A percentile compares a stretch with the other conserved stretches of the same genome.
These are phyloP conservation scores for Callyntrura guangdongensis DNA, from an alignment of 2,888 invertebrate genomes.

Conservation along the genomic window DNA sequence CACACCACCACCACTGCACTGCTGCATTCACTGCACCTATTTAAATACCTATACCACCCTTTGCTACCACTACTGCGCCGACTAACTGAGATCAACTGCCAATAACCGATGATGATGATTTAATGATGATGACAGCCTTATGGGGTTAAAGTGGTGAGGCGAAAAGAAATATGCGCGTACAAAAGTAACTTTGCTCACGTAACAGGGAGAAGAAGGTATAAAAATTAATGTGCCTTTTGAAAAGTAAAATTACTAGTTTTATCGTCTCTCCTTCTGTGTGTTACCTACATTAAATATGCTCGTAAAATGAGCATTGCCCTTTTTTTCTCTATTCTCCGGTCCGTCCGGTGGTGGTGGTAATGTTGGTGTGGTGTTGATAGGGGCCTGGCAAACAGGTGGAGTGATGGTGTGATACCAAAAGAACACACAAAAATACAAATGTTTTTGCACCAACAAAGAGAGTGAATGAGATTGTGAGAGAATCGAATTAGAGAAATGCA, in stretches of 20 bases:
- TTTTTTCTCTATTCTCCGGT: neutral
- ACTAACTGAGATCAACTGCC: neutral
- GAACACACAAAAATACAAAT: neutral
- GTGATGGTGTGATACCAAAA: conserved; percentile 15
- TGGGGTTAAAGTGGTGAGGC: no score
- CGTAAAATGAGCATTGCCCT: neutral
- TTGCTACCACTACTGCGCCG: neutral
- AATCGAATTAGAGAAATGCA: conserved; percentile 37
- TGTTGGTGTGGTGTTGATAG: conserved; percentile 15
- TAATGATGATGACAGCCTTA: neutral
- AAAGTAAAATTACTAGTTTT: conserved; percentile 33
- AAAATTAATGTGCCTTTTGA: conserved; percentile 29
- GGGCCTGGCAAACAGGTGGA: neutral
- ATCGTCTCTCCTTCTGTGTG: neutral
- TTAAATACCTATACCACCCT: neutral
- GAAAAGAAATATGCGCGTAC: neutral
- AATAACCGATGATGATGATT: neutral
- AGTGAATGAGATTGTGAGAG: neutral
- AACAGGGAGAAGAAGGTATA: neutral
- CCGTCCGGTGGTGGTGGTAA: neutral
- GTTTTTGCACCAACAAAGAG: neutral
- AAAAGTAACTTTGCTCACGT: neutral
- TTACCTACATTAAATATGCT: neutral
- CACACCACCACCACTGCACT: neutral
- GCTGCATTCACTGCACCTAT: conserved; percentile 8